phyloP scores from a whole-genome alignment of 2,888 invertebrate genomes.

The Hemithea aestivaria region DNA sequence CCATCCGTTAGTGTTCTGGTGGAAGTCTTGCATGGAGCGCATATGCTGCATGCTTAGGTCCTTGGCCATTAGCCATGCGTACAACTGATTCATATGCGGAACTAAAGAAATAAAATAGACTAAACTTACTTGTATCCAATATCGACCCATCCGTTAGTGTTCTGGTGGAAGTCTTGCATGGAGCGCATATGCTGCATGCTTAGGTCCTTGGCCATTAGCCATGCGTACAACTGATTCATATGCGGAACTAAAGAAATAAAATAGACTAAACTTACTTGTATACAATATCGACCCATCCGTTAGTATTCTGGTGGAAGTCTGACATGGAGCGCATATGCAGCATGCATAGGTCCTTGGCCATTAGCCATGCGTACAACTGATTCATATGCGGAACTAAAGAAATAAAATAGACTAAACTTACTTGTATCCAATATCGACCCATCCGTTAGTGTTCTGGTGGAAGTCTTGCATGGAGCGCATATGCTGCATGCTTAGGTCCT shows the following conservation, averaged over 20 bases:
- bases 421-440: slow-evolving; percentile 84
- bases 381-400: too few relatives aligned
- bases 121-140: slow-evolving; percentile 79
- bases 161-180: slow-evolving; percentile 83
- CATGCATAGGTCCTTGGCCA: slow-evolving; percentile 70
- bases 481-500: slow-evolving; percentile 69
- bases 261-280: slow-evolving; percentile 76
- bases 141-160: slow-evolving; percentile 80
- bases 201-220: slow-evolving; percentile 54
- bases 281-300: slow-evolving; percentile 84
- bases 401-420: too few relatives aligned
- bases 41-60: slow-evolving; percentile 77
- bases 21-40: slow-evolving; percentile 82
- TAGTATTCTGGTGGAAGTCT: slow-evolving; percentile 75
- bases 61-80: too few relatives aligned
- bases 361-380: too few relatives aligned
- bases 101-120: too few relatives aligned
- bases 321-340: slow-evolving; percentile 82
- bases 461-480: slow-evolving; percentile 83
- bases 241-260: too few relatives aligned
- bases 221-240: too few relatives aligned
- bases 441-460: slow-evolving; percentile 78
- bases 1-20: slow-evolving; percentile 80
- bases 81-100: too few relatives aligned
- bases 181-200: slow-evolving; percentile 80